A percentile compares a stretch with the other conserved stretches of the same genome.
Evolutionary conservation across 2,113 vertebrate genomes (phyloP).

Genomic region (Hystrix brachyura): DNA sequence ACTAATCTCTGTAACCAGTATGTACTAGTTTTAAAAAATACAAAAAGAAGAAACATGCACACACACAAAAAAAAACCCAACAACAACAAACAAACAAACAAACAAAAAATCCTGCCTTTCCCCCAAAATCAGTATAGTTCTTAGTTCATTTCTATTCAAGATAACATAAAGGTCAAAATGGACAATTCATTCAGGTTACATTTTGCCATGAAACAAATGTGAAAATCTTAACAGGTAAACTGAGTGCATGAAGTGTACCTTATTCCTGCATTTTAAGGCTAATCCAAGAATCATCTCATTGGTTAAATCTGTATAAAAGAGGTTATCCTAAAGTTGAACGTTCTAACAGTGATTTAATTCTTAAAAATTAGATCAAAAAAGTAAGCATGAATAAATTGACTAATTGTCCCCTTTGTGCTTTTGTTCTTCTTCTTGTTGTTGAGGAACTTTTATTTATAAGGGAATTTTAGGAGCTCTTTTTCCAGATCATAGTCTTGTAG

Average conservation of each 20-base stretch:
- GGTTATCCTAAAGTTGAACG: neutral
- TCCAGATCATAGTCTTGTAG: slow-evolving; percentile 15
- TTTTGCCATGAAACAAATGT: slow-evolving; percentile 35
- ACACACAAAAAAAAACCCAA: neutral
- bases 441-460: neutral
- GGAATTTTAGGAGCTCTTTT: slow-evolving; percentile 16
- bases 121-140: neutral
- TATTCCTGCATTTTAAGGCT: neutral
- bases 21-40: neutral
- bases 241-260: neutral
- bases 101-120: neutral
- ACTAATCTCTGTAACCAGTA: neutral
- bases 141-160: slow-evolving; percentile 39
- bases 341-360: slow-evolving; percentile 21
- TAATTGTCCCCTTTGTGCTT: neutral
- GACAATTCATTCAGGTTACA: slow-evolving; percentile 22
- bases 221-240: neutral
- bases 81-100: too few relatives aligned
- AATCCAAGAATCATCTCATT: slow-evolving; percentile 11
- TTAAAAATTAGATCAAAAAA: slow-evolving; percentile 47
- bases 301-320: slow-evolving; percentile 46
- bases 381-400: slow-evolving; percentile 14
- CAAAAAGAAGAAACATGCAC: neutral
- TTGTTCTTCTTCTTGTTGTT: neutral
- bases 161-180: slow-evolving; percentile 12